Percentiles rank a stretch among this genome's conserved stretches.
Evolutionary conservation across 2,797 vertebrate genomes (phyloP).

Genomic region (Botia almorhae): DNA sequence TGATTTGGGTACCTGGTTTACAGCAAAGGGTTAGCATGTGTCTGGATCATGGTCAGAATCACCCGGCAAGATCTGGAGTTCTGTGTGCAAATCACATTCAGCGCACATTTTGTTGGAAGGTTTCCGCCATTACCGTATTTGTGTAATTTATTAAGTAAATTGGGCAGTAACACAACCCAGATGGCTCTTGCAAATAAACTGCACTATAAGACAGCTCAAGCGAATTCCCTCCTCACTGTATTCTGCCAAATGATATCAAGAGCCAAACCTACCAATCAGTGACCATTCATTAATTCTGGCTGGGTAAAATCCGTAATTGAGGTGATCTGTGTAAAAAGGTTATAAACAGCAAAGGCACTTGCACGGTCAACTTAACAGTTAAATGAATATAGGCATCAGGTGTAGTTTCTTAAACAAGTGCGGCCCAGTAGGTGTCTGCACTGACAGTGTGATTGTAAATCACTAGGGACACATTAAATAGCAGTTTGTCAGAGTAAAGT

Average conservation of each 20-base stretch:
- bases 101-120: not conserved
- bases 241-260: slow-evolving; percentile 6
- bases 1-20: no score
- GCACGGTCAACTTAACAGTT: not conserved
- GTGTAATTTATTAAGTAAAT: not conserved
- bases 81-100: not conserved
- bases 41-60: not conserved
- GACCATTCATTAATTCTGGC: slow-evolving; percentile 15
- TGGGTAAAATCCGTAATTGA: not conserved
- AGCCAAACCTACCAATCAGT: slow-evolving; percentile 2
- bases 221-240: not conserved
- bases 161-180: not conserved
- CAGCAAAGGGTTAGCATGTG: not conserved
- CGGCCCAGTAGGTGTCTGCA: slow-evolving; percentile 25
- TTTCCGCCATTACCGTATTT: not conserved
- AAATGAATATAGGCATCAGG: slow-evolving; percentile 33
- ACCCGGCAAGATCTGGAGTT: not conserved
- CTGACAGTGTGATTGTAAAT: slow-evolving; percentile 37
- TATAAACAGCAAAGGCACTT: not conserved
- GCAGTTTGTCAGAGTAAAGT: slow-evolving; percentile 50
- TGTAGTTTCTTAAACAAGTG: slow-evolving; percentile 23
- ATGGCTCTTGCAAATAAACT: not conserved
- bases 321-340: slow-evolving; percentile 9
- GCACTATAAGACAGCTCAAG: not conserved
- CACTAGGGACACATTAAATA: slow-evolving; percentile 53